Evolutionary conservation across 2,113 vertebrate genomes (phyloP).

Genomic region (Cardinalis cardinalis): DNA sequence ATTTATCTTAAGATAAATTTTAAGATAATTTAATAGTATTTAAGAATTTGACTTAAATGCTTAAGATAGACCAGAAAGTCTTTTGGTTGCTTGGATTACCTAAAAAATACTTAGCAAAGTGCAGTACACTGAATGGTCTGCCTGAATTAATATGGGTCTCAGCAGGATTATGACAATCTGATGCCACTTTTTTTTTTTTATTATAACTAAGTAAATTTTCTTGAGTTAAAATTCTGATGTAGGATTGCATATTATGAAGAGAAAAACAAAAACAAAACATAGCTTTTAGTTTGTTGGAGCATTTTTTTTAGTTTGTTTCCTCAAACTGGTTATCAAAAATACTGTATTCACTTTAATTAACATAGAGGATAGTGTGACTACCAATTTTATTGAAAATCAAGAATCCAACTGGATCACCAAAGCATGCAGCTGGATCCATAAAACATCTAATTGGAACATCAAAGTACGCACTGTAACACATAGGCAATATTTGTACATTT

Average conservation of each 20-base stretch:
- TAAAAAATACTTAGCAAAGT: not conserved
- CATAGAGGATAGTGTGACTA: not conserved
- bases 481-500: not conserved
- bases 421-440: conserved; percentile 24
- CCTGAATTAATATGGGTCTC: not conserved
- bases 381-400: not conserved
- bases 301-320: not conserved
- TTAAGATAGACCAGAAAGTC: not conserved
- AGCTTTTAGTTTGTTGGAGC: accelerated
- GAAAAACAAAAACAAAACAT: not conserved
- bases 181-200: not conserved
- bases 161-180: not conserved
- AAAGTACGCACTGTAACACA: not conserved
- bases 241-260: not conserved
- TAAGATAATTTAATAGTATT: too few relatives aligned
- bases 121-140: not conserved
- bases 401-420: conserved; percentile 2
- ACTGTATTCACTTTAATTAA: not conserved
- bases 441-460: conserved; percentile 35
- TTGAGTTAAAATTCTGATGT: not conserved
- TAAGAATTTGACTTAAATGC: not conserved
- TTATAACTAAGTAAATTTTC: not conserved
- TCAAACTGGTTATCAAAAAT: not conserved
- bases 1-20: too few relatives aligned
- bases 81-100: not conserved